These are phyloP conservation scores for Mantis religiosa DNA, from an alignment of 2,888 invertebrate genomes.

Conservation along the genomic window DNA sequence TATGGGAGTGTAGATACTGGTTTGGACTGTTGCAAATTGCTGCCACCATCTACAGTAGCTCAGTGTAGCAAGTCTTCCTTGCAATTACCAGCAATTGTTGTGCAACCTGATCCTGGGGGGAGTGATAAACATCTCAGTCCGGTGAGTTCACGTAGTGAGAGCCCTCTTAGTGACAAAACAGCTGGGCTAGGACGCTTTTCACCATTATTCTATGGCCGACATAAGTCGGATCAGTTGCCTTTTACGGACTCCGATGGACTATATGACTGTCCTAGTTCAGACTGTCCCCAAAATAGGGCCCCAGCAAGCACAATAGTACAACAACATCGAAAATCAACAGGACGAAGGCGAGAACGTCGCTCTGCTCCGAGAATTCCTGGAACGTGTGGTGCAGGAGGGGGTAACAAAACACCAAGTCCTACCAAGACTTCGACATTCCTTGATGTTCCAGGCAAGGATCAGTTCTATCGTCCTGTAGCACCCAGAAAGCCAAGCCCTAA, in stretches of 20 bases:
- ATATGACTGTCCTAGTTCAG: constrained; percentile 75
- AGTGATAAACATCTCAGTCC: constrained; percentile 49
- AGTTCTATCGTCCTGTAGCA: constrained; percentile 37
- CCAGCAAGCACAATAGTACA: constrained; percentile 39
- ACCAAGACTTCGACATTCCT: constrained; percentile 43
- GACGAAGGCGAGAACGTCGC: constrained; percentile 60
- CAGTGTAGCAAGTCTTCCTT: constrained; percentile 37
- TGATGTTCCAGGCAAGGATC: constrained; percentile 55
- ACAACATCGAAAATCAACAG: constrained; percentile 57
- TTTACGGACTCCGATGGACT: constrained; percentile 77
- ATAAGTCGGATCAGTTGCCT: constrained; percentile 55
- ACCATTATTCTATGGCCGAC: constrained; percentile 66
- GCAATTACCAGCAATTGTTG: constrained; percentile 58
- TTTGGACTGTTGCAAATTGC: constrained; percentile 4
- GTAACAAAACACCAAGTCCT: constrained; percentile 14
- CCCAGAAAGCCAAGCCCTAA: constrained; percentile 54
- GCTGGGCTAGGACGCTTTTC: constrained; percentile 58
- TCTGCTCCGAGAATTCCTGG: constrained; percentile 45
- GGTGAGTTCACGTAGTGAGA: constrained; percentile 74
- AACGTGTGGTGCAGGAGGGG: constrained; percentile 17
- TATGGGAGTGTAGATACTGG: constrained; percentile 19
- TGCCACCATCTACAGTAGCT: neutral
- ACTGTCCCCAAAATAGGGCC: constrained; percentile 46
- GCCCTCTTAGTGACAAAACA: constrained; percentile 70
- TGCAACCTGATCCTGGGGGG: constrained; percentile 49